These are phyloP conservation scores for Hedya salicella DNA, from an alignment of 2,888 invertebrate species.

Conservation along the genomic window DNA sequence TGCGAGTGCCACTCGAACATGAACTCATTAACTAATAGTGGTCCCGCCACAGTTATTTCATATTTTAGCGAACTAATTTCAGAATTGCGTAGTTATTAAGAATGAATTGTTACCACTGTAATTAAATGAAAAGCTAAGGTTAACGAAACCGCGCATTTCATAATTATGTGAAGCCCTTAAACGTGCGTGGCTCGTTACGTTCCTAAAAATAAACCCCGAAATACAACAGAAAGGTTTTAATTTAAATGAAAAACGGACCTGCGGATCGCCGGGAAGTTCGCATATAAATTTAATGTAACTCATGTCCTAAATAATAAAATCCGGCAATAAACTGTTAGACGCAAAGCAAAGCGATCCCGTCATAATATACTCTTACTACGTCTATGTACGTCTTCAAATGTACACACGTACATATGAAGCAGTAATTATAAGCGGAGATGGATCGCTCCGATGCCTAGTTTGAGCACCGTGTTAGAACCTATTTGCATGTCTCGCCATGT, in stretches of 20 bases:
- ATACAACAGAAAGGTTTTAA: conserved; percentile 25
- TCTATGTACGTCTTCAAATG: too few species aligned
- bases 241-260: conserved; percentile 29
- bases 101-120: conserved; percentile 29
- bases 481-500: neutral
- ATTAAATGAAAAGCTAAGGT: conserved; percentile 29
- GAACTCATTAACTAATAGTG: conserved; percentile 40
- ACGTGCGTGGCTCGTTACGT: conserved; percentile 8
- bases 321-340: conserved; percentile 23
- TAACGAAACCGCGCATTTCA: conserved; percentile 15
- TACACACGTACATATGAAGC: conserved; percentile 4
- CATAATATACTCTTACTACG: too few species aligned
- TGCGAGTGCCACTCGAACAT: conserved; percentile 27
- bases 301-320: conserved; percentile 29
- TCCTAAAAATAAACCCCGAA: conserved; percentile 6
- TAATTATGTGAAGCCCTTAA: conserved; percentile 15
- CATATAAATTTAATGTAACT: conserved; percentile 31
- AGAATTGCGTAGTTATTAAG: conserved; percentile 30
- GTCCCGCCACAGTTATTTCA: conserved; percentile 29
- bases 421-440: conserved; percentile 34
- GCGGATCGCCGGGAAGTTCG: conserved; percentile 21
- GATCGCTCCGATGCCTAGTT: conserved; percentile 8
- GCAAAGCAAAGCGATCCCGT: conserved; percentile 13
- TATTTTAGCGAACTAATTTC: conserved; percentile 32
- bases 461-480: neutral